Conservation (phyloP, 35 echinoderm and acorn worm species). For the Patiria miniata region DNA sequence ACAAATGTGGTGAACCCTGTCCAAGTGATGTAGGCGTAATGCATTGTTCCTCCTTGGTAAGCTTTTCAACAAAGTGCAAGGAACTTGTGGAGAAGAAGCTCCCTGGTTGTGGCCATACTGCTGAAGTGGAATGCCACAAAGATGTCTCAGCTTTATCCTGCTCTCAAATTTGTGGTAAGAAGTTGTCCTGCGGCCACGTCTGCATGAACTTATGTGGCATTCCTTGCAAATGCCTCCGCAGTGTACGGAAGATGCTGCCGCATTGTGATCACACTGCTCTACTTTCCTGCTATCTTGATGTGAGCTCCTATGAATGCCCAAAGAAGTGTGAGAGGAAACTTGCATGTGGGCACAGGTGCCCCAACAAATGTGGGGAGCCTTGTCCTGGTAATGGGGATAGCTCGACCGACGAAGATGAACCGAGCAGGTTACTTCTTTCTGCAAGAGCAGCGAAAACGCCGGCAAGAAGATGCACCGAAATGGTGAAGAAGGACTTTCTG, state of each 20-base stretch:
- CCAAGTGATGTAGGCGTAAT: not conserved
- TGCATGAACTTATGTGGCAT: not conserved
- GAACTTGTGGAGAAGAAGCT: not conserved
- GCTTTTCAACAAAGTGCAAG: slow-evolving; percentile 5
- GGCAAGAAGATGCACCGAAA: not conserved
- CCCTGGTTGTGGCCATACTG: not conserved
- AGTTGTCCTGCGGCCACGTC: not conserved
- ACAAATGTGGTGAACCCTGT: slow-evolving; percentile 19
- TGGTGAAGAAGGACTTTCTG: not conserved
- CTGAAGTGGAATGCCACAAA: not conserved
- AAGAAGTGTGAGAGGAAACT: not conserved
- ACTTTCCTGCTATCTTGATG: slow-evolving; percentile 7
- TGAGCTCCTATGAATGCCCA: not conserved
- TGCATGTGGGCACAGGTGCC: slow-evolving; percentile 29
- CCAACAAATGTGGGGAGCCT: not conserved
- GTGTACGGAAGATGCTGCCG: not conserved
- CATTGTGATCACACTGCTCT: not conserved
- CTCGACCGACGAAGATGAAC: not conserved
- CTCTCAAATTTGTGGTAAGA: not conserved
- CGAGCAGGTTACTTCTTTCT: not conserved
- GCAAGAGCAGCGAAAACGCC: not conserved
- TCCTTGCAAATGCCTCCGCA: not conserved
- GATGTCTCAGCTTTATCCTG: not conserved
- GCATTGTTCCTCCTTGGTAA: not conserved
- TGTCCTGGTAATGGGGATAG: not conserved